These are phyloP conservation scores for Adineta ricciae DNA, from an alignment of 2,888 invertebrate species.

Conservation along the genomic window DNA sequence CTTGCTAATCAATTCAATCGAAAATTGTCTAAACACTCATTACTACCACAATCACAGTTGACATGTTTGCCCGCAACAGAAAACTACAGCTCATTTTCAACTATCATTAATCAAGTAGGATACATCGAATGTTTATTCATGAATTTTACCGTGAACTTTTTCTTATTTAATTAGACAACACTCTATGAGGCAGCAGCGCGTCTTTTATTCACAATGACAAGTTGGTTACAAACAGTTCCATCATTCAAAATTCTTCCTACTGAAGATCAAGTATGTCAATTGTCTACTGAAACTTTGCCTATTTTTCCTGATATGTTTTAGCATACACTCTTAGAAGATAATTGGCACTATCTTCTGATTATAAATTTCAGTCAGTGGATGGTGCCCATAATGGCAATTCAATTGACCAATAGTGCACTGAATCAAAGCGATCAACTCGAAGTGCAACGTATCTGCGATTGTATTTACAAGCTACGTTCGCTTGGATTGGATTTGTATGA, in stretches of 20 bases:
- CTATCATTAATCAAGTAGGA: neutral
- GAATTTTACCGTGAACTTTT: too few species aligned
- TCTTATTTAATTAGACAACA: slow-evolving; percentile 25
- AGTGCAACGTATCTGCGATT: neutral
- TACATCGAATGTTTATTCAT: neutral
- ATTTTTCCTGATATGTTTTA: slow-evolving; percentile 37
- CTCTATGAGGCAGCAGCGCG: slow-evolving; percentile 77
- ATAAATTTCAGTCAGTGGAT: slow-evolving; percentile 85
- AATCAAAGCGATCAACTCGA: neutral
- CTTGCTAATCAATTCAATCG: neutral
- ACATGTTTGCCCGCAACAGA: neutral
- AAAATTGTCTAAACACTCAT: neutral
- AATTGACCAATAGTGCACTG: neutral
- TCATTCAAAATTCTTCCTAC: slow-evolving; percentile 78
- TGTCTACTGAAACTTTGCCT: too few species aligned
- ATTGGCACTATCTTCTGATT: slow-evolving; percentile 83
- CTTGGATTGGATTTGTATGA: neutral
- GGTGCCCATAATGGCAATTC: slow-evolving; percentile 54
- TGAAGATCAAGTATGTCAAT: slow-evolving; percentile 67
- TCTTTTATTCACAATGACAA: slow-evolving; percentile 80
- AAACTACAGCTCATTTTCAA: neutral
- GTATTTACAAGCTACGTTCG: slow-evolving; percentile 8
- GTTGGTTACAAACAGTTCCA: slow-evolving; percentile 82
- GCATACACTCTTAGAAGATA: slow-evolving; percentile 66
- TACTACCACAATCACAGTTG: slow-evolving; percentile 18